Conservation (phyloP, 1,140 invertebrate species). For the Lerema accius region DNA sequence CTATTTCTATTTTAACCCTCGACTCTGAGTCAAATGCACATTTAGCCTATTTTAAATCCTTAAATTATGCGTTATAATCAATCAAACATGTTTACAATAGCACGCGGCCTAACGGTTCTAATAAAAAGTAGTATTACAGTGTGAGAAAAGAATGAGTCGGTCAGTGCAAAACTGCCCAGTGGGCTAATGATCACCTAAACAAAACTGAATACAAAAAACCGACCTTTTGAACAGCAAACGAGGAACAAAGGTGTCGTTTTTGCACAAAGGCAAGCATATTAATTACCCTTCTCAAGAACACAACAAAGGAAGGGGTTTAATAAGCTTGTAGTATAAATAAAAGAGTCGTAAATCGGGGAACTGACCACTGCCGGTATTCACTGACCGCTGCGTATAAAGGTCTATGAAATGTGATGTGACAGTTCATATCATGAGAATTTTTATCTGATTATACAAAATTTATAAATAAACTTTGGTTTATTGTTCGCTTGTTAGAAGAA, state of each 20-base stretch:
- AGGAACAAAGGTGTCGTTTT: constrained; percentile 70
- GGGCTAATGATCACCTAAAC: constrained; percentile 74
- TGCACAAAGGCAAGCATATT: constrained; percentile 74
- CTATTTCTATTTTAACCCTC: too few relatives aligned
- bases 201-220: constrained; percentile 67
- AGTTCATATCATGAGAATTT: constrained; percentile 43
- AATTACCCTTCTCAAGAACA: constrained; percentile 75
- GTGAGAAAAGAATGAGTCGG: constrained; percentile 67
- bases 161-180: constrained; percentile 74
- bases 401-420: constrained; percentile 66
- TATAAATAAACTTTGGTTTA: too few relatives aligned
- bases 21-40: neutral
- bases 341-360: constrained; percentile 58
- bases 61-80: constrained; percentile 40
- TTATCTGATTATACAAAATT: constrained; percentile 5
- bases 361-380: constrained; percentile 61
- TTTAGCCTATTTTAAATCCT: neutral
- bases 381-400: constrained; percentile 40
- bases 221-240: constrained; percentile 56
- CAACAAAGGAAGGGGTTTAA: constrained; percentile 76
- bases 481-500: too few relatives aligned
- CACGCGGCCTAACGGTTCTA: constrained; percentile 49
- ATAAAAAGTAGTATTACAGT: constrained; percentile 36
- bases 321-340: constrained; percentile 79
- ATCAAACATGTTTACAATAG: constrained; percentile 40